Conservation (phyloP, 2,888 invertebrate genomes). For the Cerastoderma edule region DNA sequence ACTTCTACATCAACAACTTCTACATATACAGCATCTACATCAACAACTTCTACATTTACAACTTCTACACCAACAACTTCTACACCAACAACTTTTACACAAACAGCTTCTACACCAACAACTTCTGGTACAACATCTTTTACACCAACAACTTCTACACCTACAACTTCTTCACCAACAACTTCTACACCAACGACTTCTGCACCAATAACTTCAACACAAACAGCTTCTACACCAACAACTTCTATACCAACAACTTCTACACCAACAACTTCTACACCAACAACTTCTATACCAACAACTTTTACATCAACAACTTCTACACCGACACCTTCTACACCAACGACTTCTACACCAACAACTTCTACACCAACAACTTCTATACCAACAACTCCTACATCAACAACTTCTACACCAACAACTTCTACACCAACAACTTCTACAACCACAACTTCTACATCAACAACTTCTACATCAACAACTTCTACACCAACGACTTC, state of each 20-base stretch:
- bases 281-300: background rate
- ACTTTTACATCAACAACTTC: background rate
- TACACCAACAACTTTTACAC: background rate
- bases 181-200: background rate
- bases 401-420: background rate
- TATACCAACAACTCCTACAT: slow-evolving; percentile 10
- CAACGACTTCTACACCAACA: background rate
- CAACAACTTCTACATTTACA: background rate
- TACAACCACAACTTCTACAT: slow-evolving; percentile 4
- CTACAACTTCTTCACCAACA: background rate
- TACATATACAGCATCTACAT: background rate
- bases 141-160: background rate
- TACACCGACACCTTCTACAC: background rate
- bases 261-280: background rate
- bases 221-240: background rate
- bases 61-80: background rate
- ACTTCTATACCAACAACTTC: background rate
- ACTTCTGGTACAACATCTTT: background rate
- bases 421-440: slow-evolving; percentile 5
- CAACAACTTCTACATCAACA: background rate
- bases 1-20: background rate
- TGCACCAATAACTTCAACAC: background rate
- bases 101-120: background rate
- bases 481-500: slow-evolving; percentile 8
- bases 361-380: background rate